These are phyloP conservation scores for Prionailurus bengalensis DNA, from an alignment of 2,113 vertebrate genomes.

Conservation along the genomic window DNA sequence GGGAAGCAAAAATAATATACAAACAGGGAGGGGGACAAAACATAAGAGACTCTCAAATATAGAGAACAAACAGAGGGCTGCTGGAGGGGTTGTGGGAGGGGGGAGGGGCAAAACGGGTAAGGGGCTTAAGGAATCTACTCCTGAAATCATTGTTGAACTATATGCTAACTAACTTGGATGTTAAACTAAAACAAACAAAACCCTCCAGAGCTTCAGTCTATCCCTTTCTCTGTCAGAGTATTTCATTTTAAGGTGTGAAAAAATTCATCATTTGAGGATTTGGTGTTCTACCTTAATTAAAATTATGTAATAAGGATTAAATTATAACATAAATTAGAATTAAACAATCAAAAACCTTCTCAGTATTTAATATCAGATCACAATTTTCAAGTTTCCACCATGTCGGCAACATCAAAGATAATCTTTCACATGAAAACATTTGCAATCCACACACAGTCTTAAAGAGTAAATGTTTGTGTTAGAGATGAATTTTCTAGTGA, in stretches of 20 bases:
- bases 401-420: not conserved
- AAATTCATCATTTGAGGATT: not conserved
- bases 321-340: constrained; percentile 14
- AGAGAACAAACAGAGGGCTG: too few relatives aligned
- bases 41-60: too few relatives aligned
- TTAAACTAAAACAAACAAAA: not conserved
- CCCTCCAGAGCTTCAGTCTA: not conserved
- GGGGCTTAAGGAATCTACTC: too few relatives aligned
- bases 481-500: constrained; percentile 9
- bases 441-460: not conserved
- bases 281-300: not conserved
- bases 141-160: too few relatives aligned
- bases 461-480: not conserved
- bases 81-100: too few relatives aligned
- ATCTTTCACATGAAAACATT: constrained; percentile 44
- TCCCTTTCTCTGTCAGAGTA: not conserved
- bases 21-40: too few relatives aligned
- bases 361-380: constrained; percentile 11
- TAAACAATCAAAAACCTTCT: constrained; percentile 2
- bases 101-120: too few relatives aligned
- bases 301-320: constrained; percentile 2
- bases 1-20: too few relatives aligned
- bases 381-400: constrained; percentile 46
- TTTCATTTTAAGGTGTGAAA: constrained; percentile 39
- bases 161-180: too few relatives aligned